Conservation (phyloP, 2,113 vertebrate genomes). For the Meleagris gallopavo region DNA sequence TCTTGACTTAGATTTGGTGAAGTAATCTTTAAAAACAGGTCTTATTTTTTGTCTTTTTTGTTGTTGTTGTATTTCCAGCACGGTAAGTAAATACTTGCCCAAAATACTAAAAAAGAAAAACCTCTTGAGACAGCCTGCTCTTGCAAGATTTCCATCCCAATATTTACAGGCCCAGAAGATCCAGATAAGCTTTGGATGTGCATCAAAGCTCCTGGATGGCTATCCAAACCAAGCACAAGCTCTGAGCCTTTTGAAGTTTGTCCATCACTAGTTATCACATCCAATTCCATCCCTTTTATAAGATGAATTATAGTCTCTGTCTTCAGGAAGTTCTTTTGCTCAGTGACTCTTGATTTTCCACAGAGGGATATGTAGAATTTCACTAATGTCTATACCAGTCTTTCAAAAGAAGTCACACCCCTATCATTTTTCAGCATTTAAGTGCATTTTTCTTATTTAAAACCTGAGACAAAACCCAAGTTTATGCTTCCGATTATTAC, state of each 20-base stretch:
- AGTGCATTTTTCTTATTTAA: not conserved
- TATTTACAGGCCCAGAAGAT: conserved; percentile 45
- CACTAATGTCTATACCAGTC: conserved; percentile 36
- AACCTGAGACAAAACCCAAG: not conserved
- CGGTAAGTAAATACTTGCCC: conserved; percentile 49
- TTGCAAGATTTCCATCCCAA: conserved; percentile 41
- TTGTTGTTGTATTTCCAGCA: conserved; percentile 3
- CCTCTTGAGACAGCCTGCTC: conserved; percentile 18
- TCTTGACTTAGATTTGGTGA: conserved; percentile 37
- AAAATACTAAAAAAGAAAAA: conserved; percentile 36
- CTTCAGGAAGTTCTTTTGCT: conserved; percentile 32
- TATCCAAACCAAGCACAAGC: conserved; percentile 34
- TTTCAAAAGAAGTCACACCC: not conserved
- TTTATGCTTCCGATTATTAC: not conserved
- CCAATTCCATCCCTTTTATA: conserved; percentile 21
- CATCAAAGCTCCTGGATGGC: conserved; percentile 28
- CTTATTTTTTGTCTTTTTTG: conserved; percentile 55
- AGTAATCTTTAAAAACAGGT: conserved; percentile 41
- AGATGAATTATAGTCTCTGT: not conserved
- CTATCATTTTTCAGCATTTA: conserved; percentile 3
- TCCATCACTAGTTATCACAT: conserved; percentile 38
- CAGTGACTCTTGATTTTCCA: conserved; percentile 1
- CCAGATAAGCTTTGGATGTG: conserved; percentile 37
- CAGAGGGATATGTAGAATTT: not conserved
- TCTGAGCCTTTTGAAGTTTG: conserved; percentile 47